Evolutionary conservation across 1,140 invertebrate genomes (phyloP), one percentile per base, ranked within the genome.

Genomic region (Drepana arcuata): DNA sequence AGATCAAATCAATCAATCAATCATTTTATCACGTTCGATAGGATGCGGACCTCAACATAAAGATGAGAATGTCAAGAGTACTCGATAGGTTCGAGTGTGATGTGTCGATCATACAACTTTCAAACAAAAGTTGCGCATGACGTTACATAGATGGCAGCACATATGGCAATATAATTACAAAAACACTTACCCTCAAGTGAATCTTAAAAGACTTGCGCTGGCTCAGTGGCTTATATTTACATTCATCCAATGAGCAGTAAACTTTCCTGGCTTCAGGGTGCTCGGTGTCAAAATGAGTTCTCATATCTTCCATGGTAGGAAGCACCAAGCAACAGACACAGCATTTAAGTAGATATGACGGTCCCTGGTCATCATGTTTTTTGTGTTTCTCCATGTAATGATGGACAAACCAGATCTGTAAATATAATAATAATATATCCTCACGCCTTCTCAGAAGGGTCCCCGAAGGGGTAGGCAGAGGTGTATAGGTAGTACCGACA

Each of bases 171-270:
- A 21, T 5, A 9, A 21, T 21, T 21, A 21, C 4, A 26, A 26
- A 26, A 26, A 26, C n/a, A 26, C 55, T 55, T 46, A 83, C 81
- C 71, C 68, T 78, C 11, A 79, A 45, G 61, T 84, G 81, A 10
- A 78, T 24, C 34, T 79, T 80, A 14, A 84, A 70, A 13, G 78
- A 79, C 41, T 81, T 77, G 14, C 60, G 46, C 11, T 80, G 70
- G 34, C 67, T 70, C 6, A 84, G 49, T 2, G 81, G 81, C 27
- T 66, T 74, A 28, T 63, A 79, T 29, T 67, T 53, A 32, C 79
- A 84, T n/a, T 65, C 30, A 7, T 71, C 67, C 5, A 83, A 41
- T 0, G 67, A 70, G 35, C 81, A 84, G 42, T 67, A 84, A 7
- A 81, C 38, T 28, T 81, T 79, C 16, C 59, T 69, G 0, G 72